A percentile compares a stretch with the other conserved stretches of the same genome.
Conservation (phyloP, 2,888 invertebrate species). For the Oegoconia quadripuncta region DNA sequence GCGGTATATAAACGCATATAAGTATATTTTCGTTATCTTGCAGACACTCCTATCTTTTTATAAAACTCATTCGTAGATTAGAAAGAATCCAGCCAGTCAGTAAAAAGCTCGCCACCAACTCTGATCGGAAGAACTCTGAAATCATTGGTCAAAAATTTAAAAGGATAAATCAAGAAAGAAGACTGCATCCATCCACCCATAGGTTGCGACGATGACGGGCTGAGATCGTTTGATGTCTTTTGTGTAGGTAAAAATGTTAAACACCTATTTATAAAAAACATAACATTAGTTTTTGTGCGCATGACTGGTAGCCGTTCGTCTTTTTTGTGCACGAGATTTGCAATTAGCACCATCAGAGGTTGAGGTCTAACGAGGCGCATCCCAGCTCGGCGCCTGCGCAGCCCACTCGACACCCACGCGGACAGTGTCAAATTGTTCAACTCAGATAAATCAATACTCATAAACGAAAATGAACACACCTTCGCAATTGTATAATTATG, state of each 20-base stretch:
- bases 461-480: slow-evolving; percentile 10
- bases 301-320: slow-evolving; percentile 13
- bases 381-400: slow-evolving; percentile 43
- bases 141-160: no score
- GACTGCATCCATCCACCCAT: no score
- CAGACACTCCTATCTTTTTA: no score
- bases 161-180: no score
- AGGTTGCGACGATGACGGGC: no score
- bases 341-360: slow-evolving; percentile 59
- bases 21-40: no score
- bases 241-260: neutral
- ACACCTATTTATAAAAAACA: neutral
- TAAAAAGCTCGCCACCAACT: no score
- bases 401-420: slow-evolving; percentile 44
- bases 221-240: neutral
- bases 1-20: no score
- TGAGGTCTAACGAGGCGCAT: slow-evolving; percentile 22
- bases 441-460: slow-evolving; percentile 46
- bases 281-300: slow-evolving; percentile 18
- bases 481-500: slow-evolving; percentile 41
- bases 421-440: slow-evolving; percentile 26
- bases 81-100: no score
- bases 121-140: no score
- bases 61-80: no score
- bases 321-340: slow-evolving; percentile 13